A percentile compares a stretch with the other conserved stretches of the same genome.
These are phyloP conservation scores for Odontothrips loti DNA, from an alignment of 2,888 invertebrate species.

Conservation along the genomic window DNA sequence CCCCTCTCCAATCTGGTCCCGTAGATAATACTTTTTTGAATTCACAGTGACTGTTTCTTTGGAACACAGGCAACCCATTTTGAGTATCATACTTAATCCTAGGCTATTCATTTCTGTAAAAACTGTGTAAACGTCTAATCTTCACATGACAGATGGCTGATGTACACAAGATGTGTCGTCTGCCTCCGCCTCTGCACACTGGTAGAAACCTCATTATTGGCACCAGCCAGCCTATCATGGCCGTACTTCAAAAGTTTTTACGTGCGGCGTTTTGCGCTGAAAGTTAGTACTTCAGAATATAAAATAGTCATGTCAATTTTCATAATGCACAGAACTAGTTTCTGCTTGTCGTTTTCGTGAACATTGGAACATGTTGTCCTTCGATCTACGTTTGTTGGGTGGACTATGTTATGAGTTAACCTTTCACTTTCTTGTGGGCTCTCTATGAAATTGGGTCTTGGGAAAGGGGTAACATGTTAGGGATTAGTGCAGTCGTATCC, in stretches of 20 bases:
- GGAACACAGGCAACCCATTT: constrained; percentile 72
- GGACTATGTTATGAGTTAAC: too few relatives aligned
- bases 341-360: too few relatives aligned
- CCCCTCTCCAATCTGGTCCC: constrained; percentile 73
- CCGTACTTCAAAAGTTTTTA: background rate
- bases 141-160: background rate
- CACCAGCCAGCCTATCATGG: background rate
- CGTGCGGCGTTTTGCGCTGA: background rate
- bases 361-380: too few relatives aligned
- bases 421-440: background rate
- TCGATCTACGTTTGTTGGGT: too few relatives aligned
- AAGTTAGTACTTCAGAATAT: background rate
- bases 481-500: too few relatives aligned
- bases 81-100: constrained; percentile 63
- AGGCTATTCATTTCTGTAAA: constrained; percentile 58
- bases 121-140: background rate
- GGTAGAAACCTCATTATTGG: background rate
- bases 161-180: background rate
- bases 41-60: constrained; percentile 67
- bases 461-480: too few relatives aligned
- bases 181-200: background rate
- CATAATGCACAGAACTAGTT: too few relatives aligned
- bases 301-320: too few relatives aligned
- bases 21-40: constrained; percentile 62
- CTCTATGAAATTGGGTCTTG: background rate